Conservation (phyloP, 2,113 vertebrate genomes). For the Sylvietta virens region DNA sequence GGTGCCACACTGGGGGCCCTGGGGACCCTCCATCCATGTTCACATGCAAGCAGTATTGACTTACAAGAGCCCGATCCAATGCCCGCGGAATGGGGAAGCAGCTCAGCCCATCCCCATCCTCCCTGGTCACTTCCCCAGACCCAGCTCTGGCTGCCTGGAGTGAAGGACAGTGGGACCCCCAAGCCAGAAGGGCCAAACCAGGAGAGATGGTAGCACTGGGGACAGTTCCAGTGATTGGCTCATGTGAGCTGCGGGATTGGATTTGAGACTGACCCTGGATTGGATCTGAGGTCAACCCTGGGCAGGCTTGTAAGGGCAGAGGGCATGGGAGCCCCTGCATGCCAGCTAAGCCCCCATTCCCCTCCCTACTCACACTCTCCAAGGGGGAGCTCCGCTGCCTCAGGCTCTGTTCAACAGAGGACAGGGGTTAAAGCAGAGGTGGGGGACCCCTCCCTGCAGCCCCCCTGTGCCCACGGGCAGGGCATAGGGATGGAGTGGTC, state of each 20-base stretch:
- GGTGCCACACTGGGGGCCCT: not conserved
- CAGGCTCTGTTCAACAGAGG: constrained; percentile 72
- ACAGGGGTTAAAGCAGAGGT: constrained; percentile 31
- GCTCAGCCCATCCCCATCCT: not conserved
- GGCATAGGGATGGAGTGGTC: not conserved
- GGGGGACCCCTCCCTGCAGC: not conserved
- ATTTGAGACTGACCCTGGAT: not conserved
- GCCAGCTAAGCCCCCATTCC: not conserved
- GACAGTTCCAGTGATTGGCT: not conserved
- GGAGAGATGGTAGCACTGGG: not conserved
- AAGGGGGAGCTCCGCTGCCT: constrained; percentile 44
- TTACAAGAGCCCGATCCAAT: not conserved
- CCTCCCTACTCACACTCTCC: constrained; percentile 59
- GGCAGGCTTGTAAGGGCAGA: constrained; percentile 60
- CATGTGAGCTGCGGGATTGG: not conserved
- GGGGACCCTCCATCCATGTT: not conserved
- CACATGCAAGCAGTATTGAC: not conserved
- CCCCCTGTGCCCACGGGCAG: not conserved
- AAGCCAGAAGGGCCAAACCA: not conserved
- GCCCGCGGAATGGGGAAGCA: not conserved
- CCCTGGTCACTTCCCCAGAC: not conserved
- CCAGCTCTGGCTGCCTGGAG: not conserved
- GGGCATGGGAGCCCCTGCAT: not conserved
- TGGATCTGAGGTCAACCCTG: not conserved
- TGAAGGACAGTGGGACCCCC: fast-evolving